These are phyloP conservation scores for Chelon auratus DNA, from an alignment of 2,797 vertebrate genomes.

Conservation along the genomic window DNA sequence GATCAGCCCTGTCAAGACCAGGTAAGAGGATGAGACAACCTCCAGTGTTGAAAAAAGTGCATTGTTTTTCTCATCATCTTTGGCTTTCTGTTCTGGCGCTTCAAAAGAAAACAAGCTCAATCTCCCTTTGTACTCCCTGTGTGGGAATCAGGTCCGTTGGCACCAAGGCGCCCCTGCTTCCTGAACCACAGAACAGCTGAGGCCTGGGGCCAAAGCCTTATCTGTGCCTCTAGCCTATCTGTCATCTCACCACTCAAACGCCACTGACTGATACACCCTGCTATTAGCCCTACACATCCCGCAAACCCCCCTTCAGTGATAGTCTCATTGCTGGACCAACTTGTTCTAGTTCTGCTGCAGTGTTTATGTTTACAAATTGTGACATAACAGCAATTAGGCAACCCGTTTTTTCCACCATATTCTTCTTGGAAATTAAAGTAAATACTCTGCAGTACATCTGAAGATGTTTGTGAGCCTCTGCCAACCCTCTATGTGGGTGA, in stretches of 20 bases:
- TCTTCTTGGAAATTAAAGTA: constrained; percentile 12
- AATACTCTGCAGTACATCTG: constrained; percentile 13
- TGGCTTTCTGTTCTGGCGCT: background rate
- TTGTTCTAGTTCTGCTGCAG: constrained; percentile 34
- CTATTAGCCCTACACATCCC: constrained; percentile 68
- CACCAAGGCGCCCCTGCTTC: constrained; percentile 58
- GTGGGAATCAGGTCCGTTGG: constrained; percentile 36
- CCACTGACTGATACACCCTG: constrained; percentile 81
- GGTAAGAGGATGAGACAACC: constrained; percentile 80
- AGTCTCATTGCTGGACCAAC: constrained; percentile 45
- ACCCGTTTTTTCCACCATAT: constrained; percentile 33
- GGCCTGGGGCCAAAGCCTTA: constrained; percentile 68
- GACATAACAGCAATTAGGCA: constrained; percentile 31
- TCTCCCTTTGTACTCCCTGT: constrained; percentile 54
- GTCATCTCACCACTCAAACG: constrained; percentile 73
- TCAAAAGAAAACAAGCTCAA: constrained; percentile 11
- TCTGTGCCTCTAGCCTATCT: constrained; percentile 72
- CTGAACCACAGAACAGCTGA: constrained; percentile 52
- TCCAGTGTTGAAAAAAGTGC: background rate
- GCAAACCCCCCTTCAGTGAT: constrained; percentile 10
- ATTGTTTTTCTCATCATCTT: background rate
- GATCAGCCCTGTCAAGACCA: constrained; percentile 89
- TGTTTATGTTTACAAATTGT: constrained; percentile 58
- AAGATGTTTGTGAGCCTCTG: constrained; percentile 21
- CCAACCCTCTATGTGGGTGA: constrained; percentile 1